A percentile compares a stretch with the other conserved stretches of the same genome.
phyloP scores from a whole-genome alignment of 2,888 invertebrate species.

The Rhodophaea formosa region DNA sequence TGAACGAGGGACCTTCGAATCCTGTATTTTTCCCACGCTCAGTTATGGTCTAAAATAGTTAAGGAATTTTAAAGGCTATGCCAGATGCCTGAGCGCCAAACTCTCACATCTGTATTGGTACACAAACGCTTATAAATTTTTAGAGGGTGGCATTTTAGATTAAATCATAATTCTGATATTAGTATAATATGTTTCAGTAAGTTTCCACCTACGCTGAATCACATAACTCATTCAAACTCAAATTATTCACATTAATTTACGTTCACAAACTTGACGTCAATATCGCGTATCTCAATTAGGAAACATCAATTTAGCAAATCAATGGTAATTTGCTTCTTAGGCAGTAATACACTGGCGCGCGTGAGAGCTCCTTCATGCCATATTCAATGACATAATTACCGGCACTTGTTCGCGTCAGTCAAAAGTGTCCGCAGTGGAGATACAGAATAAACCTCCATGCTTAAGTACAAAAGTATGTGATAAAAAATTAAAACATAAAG shows the following conservation, averaged over 20 bases:
- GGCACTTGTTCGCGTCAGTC: constrained; percentile 60
- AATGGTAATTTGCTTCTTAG: constrained; percentile 12
- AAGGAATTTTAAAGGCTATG: no score
- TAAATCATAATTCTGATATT: no score
- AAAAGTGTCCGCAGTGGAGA: constrained; percentile 34
- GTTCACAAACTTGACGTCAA: neutral
- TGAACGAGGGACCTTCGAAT: no score
- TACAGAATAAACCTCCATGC: neutral
- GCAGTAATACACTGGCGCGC: neutral
- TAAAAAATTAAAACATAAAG: no score
- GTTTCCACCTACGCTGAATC: neutral
- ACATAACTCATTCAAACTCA: neutral
- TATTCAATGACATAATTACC: constrained; percentile 59
- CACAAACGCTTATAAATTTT: no score
- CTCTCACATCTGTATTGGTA: no score
- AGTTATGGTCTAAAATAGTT: no score
- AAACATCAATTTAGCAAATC: constrained; percentile 19
- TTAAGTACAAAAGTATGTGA: no score
- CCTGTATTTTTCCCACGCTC: no score
- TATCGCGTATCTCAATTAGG: constrained; percentile 9
- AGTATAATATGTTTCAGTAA: neutral
- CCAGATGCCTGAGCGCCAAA: no score
- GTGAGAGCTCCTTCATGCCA: constrained; percentile 37
- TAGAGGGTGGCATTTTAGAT: no score
- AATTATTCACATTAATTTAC: neutral